These are phyloP conservation scores for Papilio gigon DNA, from an alignment of 2,888 invertebrate species.

Conservation along the genomic window DNA sequence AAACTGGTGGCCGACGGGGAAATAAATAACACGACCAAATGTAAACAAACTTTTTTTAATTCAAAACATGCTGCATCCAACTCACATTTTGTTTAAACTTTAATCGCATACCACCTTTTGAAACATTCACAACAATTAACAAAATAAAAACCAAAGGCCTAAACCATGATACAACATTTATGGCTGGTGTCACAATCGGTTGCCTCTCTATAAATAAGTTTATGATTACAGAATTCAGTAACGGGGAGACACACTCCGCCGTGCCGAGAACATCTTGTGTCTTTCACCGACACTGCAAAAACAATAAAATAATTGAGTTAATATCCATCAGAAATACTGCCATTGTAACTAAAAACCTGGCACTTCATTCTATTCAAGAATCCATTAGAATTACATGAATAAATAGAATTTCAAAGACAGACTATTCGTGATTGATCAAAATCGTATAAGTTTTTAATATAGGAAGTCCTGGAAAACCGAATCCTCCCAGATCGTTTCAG, in stretches of 20 bases:
- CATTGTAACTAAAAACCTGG: no score
- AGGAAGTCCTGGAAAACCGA: no score
- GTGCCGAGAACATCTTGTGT: slow-evolving; percentile 57
- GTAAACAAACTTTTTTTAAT: background rate
- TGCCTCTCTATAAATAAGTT: slow-evolving; percentile 43
- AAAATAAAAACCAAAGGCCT: background rate
- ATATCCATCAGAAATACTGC: background rate
- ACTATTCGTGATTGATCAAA: no score
- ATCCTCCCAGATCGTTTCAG: no score
- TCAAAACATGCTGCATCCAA: background rate
- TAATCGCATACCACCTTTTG: background rate
- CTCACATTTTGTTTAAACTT: background rate
- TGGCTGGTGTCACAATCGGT: slow-evolving; percentile 50
- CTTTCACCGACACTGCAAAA: slow-evolving; percentile 61
- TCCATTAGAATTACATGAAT: no score
- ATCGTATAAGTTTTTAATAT: no score
- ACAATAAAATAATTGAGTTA: slow-evolving; percentile 34
- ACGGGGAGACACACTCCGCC: slow-evolving; percentile 56
- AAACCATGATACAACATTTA: slow-evolving; percentile 56
- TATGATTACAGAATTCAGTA: slow-evolving; percentile 46
- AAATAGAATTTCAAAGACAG: no score
- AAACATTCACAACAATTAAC: background rate
- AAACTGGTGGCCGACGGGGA: no score
- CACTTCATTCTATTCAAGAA: no score
- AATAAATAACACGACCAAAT: background rate